Evolutionary conservation across 1,140 invertebrate species (phyloP).

Genomic region (Heliconius congener): DNA sequence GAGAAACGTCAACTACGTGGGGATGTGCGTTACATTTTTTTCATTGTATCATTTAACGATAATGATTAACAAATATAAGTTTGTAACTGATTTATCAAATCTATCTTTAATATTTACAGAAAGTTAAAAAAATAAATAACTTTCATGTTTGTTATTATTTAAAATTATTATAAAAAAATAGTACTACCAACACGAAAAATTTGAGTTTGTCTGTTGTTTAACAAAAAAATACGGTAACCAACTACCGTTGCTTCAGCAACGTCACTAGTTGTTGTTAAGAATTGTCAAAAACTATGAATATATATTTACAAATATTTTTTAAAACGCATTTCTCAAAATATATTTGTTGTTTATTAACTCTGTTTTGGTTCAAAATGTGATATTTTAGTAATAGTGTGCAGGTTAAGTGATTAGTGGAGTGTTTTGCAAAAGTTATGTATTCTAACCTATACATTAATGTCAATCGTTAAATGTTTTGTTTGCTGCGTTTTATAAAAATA

Average conservation of each 20-base stretch:
- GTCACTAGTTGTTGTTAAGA: conserved; percentile 51
- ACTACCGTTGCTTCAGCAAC: conserved; percentile 21
- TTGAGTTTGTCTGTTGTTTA: neutral
- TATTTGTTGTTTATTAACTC: conserved; percentile 11
- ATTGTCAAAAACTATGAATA: conserved; percentile 44
- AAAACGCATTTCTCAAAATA: conserved; percentile 8
- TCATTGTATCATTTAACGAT: conserved; percentile 26
- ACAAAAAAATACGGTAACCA: conserved; percentile 25
- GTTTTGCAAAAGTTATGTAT: conserved; percentile 21
- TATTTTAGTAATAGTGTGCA: neutral
- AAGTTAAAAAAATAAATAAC: neutral
- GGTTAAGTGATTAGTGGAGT: neutral
- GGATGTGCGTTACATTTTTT: conserved; percentile 24
- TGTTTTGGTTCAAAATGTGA: conserved; percentile 15
- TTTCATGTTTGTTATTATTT: neutral
- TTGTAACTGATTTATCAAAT: neutral
- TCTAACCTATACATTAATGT: conserved; percentile 33
- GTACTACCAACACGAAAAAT: conserved; percentile 7
- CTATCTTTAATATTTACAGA: neutral
- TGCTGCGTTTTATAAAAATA: conserved; percentile 17
- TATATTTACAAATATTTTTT: conserved; percentile 34
- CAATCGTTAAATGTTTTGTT: conserved; percentile 12
- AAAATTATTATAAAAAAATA: neutral
- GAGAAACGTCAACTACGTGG: conserved; percentile 45
- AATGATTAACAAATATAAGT: conserved; percentile 1